Conservation (phyloP, 2,888 invertebrate genomes). For the Lymantria dispar region DNA sequence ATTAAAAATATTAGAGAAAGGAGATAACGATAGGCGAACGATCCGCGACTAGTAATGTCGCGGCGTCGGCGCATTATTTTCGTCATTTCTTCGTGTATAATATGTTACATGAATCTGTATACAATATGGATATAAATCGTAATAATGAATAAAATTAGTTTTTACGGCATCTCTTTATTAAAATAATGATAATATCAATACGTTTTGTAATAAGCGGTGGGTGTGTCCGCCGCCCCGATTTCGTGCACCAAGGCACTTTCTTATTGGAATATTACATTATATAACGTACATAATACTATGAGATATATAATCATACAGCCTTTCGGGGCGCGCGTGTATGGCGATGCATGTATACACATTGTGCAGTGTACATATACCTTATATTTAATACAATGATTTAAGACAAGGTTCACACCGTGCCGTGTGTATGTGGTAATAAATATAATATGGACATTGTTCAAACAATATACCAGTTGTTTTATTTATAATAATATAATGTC, state of each 20-base stretch:
- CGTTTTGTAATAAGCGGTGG: slow-evolving; percentile 81
- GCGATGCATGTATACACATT: slow-evolving; percentile 86
- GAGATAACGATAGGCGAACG: slow-evolving; percentile 78
- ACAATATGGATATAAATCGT: slow-evolving; percentile 82
- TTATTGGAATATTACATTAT: slow-evolving; percentile 83
- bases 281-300: slow-evolving; percentile 82
- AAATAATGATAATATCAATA: slow-evolving; percentile 81
- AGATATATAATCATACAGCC: slow-evolving; percentile 83
- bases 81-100: slow-evolving; percentile 84
- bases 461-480: slow-evolving; percentile 84
- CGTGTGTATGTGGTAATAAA: slow-evolving; percentile 94
- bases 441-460: slow-evolving; percentile 95
- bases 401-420: slow-evolving; percentile 95
- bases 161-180: slow-evolving; percentile 82
- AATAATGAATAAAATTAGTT: slow-evolving; percentile 81
- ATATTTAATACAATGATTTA: slow-evolving; percentile 87
- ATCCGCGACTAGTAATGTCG: slow-evolving; percentile 63
- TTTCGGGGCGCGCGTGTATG: slow-evolving; percentile 85
- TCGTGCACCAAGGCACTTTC: slow-evolving; percentile 83
- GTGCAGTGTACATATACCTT: slow-evolving; percentile 89
- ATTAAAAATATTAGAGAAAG: slow-evolving; percentile 80
- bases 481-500: slow-evolving; percentile 45
- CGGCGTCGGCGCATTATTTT: slow-evolving; percentile 77
- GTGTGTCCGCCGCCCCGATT: slow-evolving; percentile 78
- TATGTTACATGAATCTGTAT: slow-evolving; percentile 86